These are phyloP conservation scores for Ennomos quercinarius DNA, from an alignment of 2,888 invertebrate species.

Conservation along the genomic window DNA sequence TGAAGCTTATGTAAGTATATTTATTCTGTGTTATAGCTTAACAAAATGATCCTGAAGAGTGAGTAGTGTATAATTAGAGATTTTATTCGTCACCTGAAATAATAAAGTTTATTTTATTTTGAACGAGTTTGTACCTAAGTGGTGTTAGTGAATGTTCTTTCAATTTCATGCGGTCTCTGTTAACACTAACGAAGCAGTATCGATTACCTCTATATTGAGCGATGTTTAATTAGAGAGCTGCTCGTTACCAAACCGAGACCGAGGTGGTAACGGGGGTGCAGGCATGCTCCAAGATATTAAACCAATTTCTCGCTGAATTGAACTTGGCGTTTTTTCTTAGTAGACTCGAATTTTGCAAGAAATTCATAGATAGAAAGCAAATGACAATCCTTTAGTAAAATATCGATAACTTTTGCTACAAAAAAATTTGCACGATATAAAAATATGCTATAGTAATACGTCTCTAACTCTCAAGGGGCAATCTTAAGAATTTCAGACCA, in stretches of 20 bases:
- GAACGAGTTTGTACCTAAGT: too few species aligned
- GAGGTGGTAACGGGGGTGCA: neutral
- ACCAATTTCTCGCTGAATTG: conserved; percentile 1
- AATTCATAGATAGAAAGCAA: neutral
- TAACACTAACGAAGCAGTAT: conserved; percentile 29
- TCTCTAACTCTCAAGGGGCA: too few species aligned
- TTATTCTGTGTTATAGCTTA: too few species aligned
- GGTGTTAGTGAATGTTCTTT: too few species aligned
- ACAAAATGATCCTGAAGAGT: too few species aligned
- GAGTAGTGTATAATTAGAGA: too few species aligned
- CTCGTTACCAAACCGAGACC: conserved; percentile 19
- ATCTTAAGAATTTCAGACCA: neutral
- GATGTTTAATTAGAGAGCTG: conserved; percentile 48
- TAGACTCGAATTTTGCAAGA: neutral
- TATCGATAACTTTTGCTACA: neutral
- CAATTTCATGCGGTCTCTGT: too few species aligned
- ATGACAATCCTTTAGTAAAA: neutral
- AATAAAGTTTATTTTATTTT: too few species aligned
- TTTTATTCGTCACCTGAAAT: too few species aligned
- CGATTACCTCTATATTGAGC: conserved; percentile 39
- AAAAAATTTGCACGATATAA: too few species aligned
- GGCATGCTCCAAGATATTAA: conserved; percentile 1
- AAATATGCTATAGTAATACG: too few species aligned
- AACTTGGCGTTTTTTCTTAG: neutral
- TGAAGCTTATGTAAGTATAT: too few species aligned